These are phyloP conservation scores for Lophius piscatorius DNA, from an alignment of 2,113 vertebrate genomes.

Conservation along the genomic window DNA sequence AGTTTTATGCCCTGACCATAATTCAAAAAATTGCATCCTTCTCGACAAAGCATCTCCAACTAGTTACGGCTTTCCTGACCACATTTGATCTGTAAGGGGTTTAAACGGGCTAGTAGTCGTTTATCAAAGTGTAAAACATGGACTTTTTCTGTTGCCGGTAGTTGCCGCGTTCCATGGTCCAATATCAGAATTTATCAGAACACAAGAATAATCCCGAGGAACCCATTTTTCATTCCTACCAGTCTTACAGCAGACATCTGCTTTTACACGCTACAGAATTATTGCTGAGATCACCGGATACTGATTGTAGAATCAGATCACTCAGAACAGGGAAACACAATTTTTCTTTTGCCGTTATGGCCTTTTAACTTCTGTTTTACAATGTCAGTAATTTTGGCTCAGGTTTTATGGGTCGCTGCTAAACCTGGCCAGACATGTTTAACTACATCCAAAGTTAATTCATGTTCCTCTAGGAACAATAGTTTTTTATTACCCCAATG, in stretches of 20 bases:
- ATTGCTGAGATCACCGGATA: neutral
- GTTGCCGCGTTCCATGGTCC: no score
- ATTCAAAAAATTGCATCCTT: no score
- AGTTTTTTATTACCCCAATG: constrained; percentile 23
- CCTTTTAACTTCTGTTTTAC: constrained; percentile 2
- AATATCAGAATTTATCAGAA: no score
- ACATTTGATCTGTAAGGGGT: no score
- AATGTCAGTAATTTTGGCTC: constrained; percentile 15
- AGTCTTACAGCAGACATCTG: neutral
- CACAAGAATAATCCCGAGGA: neutral
- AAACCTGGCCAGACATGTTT: constrained; percentile 55
- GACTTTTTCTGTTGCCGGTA: no score
- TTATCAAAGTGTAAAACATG: no score
- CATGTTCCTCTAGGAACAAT: constrained; percentile 19
- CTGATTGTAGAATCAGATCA: neutral
- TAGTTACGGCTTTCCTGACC: no score
- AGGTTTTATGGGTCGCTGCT: constrained; percentile 18
- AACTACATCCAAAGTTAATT: constrained; percentile 36
- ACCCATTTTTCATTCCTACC: neutral
- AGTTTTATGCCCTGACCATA: no score
- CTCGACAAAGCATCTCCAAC: no score
- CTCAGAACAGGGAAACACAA: no score
- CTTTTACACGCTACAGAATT: neutral
- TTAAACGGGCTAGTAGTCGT: no score
- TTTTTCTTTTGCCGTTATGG: no score